A percentile compares a stretch with the other conserved stretches of the same genome.
Conservation (phyloP, 2,888 invertebrate genomes). For the Synanthedon tipuliformis region DNA sequence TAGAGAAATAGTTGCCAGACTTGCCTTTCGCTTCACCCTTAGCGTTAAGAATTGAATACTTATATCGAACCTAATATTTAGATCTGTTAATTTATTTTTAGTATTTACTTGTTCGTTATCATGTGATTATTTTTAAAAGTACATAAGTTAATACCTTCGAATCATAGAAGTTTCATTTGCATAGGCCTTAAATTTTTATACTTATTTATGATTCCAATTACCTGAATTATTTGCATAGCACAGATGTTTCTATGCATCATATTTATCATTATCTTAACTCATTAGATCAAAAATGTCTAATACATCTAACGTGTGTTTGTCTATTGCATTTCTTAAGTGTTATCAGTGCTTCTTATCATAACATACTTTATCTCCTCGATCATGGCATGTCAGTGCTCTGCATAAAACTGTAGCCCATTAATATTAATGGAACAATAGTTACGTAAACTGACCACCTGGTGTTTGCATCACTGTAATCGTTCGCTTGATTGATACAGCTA, state of each 20-base stretch:
- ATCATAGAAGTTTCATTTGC: too few relatives aligned
- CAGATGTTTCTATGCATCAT: neutral
- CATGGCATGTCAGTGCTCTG: constrained; percentile 22
- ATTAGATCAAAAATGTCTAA: neutral
- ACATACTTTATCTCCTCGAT: constrained; percentile 10
- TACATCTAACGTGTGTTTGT: neutral
- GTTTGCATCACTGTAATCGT: constrained; percentile 40
- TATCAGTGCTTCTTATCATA: constrained; percentile 4
- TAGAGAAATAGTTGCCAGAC: too few relatives aligned
- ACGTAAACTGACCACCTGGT: constrained; percentile 45
- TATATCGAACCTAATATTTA: too few relatives aligned
- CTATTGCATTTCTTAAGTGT: neutral
- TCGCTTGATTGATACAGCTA: constrained; percentile 37
- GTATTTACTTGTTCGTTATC: too few relatives aligned
- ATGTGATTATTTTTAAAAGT: too few relatives aligned
- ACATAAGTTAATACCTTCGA: too few relatives aligned
- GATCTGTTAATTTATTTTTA: too few relatives aligned
- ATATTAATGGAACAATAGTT: constrained; percentile 42
- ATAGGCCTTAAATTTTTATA: too few relatives aligned
- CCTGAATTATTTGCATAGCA: neutral
- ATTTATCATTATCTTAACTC: neutral
- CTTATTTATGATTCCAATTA: too few relatives aligned
- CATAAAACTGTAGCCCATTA: constrained; percentile 13
- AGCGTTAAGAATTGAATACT: too few relatives aligned
- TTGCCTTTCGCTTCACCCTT: too few relatives aligned